Evolutionary conservation across 2,113 vertebrate species (phyloP), one percentile per base, ranked within the genome.

Genomic region (Nyctereutes procyonoides): DNA sequence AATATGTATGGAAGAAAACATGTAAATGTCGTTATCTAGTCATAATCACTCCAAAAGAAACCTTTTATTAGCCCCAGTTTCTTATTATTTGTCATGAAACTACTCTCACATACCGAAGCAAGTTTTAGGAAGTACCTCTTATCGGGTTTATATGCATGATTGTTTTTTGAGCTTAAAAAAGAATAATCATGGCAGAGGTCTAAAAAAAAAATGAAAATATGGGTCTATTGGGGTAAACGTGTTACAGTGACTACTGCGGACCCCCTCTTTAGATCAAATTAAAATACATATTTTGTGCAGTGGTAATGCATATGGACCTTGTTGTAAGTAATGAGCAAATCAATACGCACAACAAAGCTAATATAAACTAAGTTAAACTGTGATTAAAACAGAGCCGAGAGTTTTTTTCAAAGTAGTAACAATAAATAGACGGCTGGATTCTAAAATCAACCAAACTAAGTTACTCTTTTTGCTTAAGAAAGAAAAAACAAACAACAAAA

Each of bases 1-100:
- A 97, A 98, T 97, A 97, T 97, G 88, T 95, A 91, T 53, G 14
- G 28, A 97, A 96, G 97, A 88, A 96, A 97, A 97, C 93, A 97
- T 93, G 94, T 43, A 91, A 95, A 91, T 79, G 73, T 88, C 98
- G 97, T 98, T 74, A 98, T 97, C 91, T 93, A 96, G 63, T 93
- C 93, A 94, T 88, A 79, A 96, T 96, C 84, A 97, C 92, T 88
- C 67, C 38, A 81, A 93, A 97, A 77, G 97, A 98, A 90, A 96
- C 65, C 92, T 92, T 92, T 93, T n/a, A 71, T 63, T 86, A 79
- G 58, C 73, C 15, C 5, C 38, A 63, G 32, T 80, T 77, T 90
- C 97, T 96, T 96, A 92, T 22, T 93, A 62, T 93, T 82, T 94
- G 58, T 82, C 16, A 82, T 60, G 95, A 96, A 96, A 98, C 97